Base-by-base conservation (phyloP, 37 sponge, comb jelly and placozoan species). In the Beroe forskalii region DNA sequence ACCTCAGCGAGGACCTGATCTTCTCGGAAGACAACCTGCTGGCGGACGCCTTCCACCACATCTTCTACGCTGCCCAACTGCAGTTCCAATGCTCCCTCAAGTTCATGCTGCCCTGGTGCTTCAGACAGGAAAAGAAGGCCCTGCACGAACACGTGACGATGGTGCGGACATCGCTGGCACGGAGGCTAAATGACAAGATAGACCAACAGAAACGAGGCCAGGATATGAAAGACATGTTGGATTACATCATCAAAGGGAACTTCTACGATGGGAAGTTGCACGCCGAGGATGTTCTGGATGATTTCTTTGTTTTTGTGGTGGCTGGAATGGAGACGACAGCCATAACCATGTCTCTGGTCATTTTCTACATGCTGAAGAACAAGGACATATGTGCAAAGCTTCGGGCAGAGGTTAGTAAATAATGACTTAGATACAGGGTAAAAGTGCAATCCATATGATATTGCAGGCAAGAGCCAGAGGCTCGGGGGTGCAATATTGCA, bases 211-310 rank as follows among this genome's bases (percentile, higher is more conserved):
- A 63, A 19, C 3, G 25, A 63, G n/a, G 25, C n/a, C 20, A 6
- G 9, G 66, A 63, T 63, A 20, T 19, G 4, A 63, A 63, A 20
- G 66, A 63, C n/a, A 63, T 63, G 66, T 19, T 63, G 2, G 28
- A 63, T 30, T 63, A 63, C 66, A 63, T 63, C 25, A 63, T 63
- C n/a, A 63, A 20, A n/a, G 66, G 24, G 66, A 63, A 63, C 66
- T 63, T 19, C 25, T 63, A 63, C 66, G 28, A 63, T 4, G 66
- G 25, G 9, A 63, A 63, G 25, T 30, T 63, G 66, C 28, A 63
- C n/a, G n/a, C 25, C n/a, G 66, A 63, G n/a, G 66, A 63, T 19
- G 66, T 63, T 20, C 23, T 63, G 66, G 66, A 63, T 30, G 66
- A 63, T 30, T 63, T 63, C 66, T 63, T 63, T 19, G 66, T 63